Percentiles rank a stretch among this genome's conserved stretches.
Conservation (phyloP, 2,113 vertebrate species). For the Aphyosemion australe region DNA sequence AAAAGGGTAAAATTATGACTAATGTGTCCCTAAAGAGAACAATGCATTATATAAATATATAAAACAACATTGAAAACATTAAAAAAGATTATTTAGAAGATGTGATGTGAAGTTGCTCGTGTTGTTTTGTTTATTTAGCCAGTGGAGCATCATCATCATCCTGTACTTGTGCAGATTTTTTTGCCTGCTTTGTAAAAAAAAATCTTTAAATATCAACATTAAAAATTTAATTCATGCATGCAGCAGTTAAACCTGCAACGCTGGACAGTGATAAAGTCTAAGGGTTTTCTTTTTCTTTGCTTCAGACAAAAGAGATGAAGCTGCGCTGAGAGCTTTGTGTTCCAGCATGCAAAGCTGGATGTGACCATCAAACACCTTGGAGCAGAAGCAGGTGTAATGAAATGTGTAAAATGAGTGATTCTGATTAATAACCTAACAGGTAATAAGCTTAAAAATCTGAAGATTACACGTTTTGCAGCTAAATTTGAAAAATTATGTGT, state of each 20-base stretch:
- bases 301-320: constrained; percentile 14
- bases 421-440: too few species aligned
- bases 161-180: not conserved
- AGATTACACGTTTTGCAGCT: too few species aligned
- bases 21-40: too few species aligned
- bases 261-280: constrained; percentile 23
- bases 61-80: too few species aligned
- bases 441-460: too few species aligned
- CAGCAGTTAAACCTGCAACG: not conserved
- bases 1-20: too few species aligned
- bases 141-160: not conserved
- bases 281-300: constrained; percentile 43
- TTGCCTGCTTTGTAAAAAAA: constrained; percentile 14
- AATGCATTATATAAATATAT: too few species aligned
- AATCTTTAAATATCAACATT: constrained; percentile 24
- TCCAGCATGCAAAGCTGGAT: constrained; percentile 8
- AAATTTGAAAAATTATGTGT: too few species aligned
- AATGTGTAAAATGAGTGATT: not conserved
- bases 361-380: not conserved
- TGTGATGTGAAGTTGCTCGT: too few species aligned
- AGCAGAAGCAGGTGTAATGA: not conserved
- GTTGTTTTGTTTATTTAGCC: not conserved
- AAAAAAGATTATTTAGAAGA: too few species aligned
- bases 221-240: constrained; percentile 39
- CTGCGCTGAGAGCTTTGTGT: constrained; percentile 14